Evolutionary conservation across 2,888 invertebrate genomes (phyloP).

Genomic region (Xestia sexstrigata): DNA sequence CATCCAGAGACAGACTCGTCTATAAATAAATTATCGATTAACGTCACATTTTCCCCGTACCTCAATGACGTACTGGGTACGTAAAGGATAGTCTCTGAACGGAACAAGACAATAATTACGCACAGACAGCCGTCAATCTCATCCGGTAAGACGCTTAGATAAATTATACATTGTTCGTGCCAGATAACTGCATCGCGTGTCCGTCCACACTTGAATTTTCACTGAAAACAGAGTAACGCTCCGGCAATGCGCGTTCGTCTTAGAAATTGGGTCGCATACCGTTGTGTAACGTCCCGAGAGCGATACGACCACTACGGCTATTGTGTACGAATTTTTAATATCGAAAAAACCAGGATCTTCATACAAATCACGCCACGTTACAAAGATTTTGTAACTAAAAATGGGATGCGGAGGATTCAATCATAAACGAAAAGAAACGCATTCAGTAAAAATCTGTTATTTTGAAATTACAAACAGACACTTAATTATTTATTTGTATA

Average conservation of each 20-base stretch:
- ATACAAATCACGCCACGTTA: slow-evolving; percentile 23
- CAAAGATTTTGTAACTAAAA: background rate
- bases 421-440: background rate
- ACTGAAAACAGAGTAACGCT: slow-evolving; percentile 76
- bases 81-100: slow-evolving; percentile 27
- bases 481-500: too few species aligned
- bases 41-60: slow-evolving; percentile 22
- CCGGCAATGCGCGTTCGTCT: slow-evolving; percentile 68
- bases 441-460: too few species aligned
- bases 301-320: slow-evolving; percentile 57
- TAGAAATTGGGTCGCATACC: slow-evolving; percentile 79
- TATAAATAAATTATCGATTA: slow-evolving; percentile 44
- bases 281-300: slow-evolving; percentile 72
- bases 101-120: slow-evolving; percentile 56
- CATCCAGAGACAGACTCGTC: background rate
- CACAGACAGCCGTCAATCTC: slow-evolving; percentile 62
- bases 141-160: slow-evolving; percentile 67
- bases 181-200: slow-evolving; percentile 72
- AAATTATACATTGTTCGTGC: slow-evolving; percentile 72
- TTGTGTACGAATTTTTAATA: slow-evolving; percentile 65
- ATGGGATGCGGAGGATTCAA: background rate
- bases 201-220: slow-evolving; percentile 69
- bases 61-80: slow-evolving; percentile 24
- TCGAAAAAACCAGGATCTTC: slow-evolving; percentile 52
- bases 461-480: too few species aligned